Percentiles rank a stretch among this genome's conserved stretches.
phyloP scores from a whole-genome alignment of 2,113 vertebrate species.

The Myodes glareolus region DNA sequence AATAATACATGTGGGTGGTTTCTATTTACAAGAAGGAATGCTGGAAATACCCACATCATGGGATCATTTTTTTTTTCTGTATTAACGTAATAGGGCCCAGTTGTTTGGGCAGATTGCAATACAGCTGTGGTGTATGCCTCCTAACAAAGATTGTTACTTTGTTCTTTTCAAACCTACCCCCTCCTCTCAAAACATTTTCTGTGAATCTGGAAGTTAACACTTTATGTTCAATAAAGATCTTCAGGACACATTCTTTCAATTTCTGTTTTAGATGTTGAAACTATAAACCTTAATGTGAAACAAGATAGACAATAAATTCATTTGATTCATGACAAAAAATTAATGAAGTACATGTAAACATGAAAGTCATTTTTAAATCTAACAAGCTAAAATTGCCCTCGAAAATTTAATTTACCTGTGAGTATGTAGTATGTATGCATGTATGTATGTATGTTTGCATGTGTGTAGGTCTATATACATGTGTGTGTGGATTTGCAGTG shows the following conservation, averaged over 20 bases:
- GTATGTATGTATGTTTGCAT: neutral
- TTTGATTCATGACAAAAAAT: slow-evolving; percentile 39
- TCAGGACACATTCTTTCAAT: neutral
- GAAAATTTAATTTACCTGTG: neutral
- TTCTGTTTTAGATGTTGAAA: neutral
- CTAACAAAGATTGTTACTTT: slow-evolving; percentile 43
- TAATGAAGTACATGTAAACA: neutral
- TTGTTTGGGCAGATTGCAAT: slow-evolving; percentile 54
- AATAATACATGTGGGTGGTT: slow-evolving; percentile 40
- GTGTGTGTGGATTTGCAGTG: neutral
- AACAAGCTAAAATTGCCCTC: neutral
- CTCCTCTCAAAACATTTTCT: neutral
- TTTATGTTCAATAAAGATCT: neutral
- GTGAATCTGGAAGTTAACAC: neutral
- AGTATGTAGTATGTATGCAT: neutral
- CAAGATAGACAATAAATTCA: neutral
- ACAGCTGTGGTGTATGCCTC: neutral
- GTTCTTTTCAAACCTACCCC: neutral
- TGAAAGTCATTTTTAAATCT: slow-evolving; percentile 1
- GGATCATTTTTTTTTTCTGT: neutral
- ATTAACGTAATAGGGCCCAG: neutral
- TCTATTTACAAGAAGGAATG: slow-evolving; percentile 16
- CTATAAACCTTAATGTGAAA: neutral
- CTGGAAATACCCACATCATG: slow-evolving; percentile 51
- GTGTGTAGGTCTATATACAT: neutral